Percentiles rank a stretch among this genome's conserved stretches.
Conservation (phyloP, 2,888 invertebrate genomes). For the Minunthozetes semirufus region DNA sequence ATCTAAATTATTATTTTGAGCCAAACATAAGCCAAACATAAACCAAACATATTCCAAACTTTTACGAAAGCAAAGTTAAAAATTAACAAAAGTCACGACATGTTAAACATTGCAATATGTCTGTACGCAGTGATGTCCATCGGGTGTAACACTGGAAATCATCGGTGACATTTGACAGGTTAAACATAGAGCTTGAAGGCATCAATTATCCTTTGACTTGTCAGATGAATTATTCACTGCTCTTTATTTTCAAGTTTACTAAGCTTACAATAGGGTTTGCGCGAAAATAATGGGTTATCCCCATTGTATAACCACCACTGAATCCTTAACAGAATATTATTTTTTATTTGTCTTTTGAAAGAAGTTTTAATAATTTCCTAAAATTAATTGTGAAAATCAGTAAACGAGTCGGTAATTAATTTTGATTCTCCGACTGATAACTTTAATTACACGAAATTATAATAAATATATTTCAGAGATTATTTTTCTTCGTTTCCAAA, state of each 20-base stretch:
- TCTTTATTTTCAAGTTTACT: not conserved
- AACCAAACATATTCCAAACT: no score
- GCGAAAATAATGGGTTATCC: not conserved
- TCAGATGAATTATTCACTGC: no score
- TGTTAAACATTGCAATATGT: not conserved
- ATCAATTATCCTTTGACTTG: no score
- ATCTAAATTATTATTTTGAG: not conserved
- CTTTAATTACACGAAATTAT: not conserved
- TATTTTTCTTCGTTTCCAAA: not conserved
- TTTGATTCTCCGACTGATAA: not conserved
- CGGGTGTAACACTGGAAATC: no score
- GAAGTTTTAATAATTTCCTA: not conserved
- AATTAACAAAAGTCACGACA: slow-evolving; percentile 15
- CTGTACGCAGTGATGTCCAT: not conserved
- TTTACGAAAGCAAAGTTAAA: not conserved
- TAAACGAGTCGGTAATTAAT: slow-evolving; percentile 15
- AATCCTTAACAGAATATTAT: not conserved
- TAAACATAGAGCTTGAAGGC: no score
- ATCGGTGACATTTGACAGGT: no score
- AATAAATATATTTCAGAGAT: not conserved
- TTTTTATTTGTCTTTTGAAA: not conserved
- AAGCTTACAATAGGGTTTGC: not conserved
- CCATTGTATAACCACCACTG: no score
- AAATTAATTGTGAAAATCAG: not conserved
- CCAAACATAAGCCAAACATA: not conserved